These are phyloP conservation scores for Apus apus DNA, from an alignment of 2,113 vertebrate species.

Conservation along the genomic window DNA sequence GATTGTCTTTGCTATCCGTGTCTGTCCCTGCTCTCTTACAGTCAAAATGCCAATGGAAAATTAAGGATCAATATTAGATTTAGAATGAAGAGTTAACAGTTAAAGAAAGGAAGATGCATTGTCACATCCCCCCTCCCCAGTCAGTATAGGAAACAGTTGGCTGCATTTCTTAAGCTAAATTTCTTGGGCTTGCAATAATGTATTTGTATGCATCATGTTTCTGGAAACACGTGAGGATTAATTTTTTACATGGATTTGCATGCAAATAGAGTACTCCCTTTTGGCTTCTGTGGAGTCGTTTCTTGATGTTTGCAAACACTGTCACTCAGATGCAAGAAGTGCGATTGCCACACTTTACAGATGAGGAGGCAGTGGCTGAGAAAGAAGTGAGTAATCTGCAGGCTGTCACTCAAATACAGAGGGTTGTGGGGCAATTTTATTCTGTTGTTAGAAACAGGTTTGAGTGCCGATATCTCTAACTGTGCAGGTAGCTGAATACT, in stretches of 20 bases:
- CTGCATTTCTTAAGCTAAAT: conserved; percentile 29
- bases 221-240: conserved; percentile 55
- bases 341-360: conserved; percentile 52
- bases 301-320: conserved; percentile 52
- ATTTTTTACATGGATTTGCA: conserved; percentile 68
- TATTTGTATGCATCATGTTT: conserved; percentile 58
- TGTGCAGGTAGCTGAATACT: conserved; percentile 26
- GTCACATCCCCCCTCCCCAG: neutral
- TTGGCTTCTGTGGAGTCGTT: conserved; percentile 14
- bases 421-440: neutral
- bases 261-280: conserved; percentile 51
- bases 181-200: conserved; percentile 18
- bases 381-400: conserved; percentile 18
- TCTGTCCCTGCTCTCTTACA: conserved; percentile 66
- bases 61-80: conserved; percentile 38
- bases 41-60: conserved; percentile 52
- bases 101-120: neutral
- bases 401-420: neutral
- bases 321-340: neutral
- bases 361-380: conserved; percentile 31
- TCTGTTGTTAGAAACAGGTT: conserved; percentile 29
- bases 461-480: neutral
- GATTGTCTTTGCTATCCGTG: conserved; percentile 43
- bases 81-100: conserved; percentile 36
- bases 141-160: neutral